Base-by-base conservation (phyloP, 2,797 vertebrate genomes). In the Merluccius polli region DNA sequence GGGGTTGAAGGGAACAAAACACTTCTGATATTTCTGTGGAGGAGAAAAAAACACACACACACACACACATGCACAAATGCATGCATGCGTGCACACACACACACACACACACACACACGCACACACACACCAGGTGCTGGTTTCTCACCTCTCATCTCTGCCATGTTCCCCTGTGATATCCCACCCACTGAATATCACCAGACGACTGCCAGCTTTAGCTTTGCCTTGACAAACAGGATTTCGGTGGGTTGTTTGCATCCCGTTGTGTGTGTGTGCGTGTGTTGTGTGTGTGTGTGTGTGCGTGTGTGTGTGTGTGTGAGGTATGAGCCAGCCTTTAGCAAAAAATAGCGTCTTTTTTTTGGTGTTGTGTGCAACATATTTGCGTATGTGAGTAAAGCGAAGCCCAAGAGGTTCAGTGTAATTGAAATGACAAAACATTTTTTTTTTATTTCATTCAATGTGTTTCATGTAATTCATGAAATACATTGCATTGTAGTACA, bases 151-250 rank as follows among this genome's bases (percentile, higher is more conserved):
- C 81, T 77, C 69, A 48, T 76, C 10, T 16, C 76, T 77, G 80
- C 78, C 83, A 73, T 68, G 84, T 80, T 81, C 81, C 78, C 82
- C 27, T 71, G 78, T 79, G 79, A 87, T 80, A 81, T 85, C 74
- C 81, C 85, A 83, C 81, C 83, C 69, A 36, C 77, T 85, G 75
- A 78, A 85, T 79, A 81, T 91, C 81, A 89, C 81, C 59, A 27
- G 59, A 65, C 24, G 10, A 65, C 52, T 65, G 88, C 82, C 84
- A 85, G 86, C 81, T 84, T 81, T 73, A 81, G 74, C 75, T 82
- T 79, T 73, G 59, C 75, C 73, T 75, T 74, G 13, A 82, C 77
- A 74, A 74, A 63, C 71, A 73, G 24, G 71, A 82, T 89, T 77
- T 48, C 36, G 73, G 81, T 67, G 63, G 75, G 72, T 48, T 75